Conservation (phyloP, 2,888 invertebrate genomes). For the Seira ritae region DNA sequence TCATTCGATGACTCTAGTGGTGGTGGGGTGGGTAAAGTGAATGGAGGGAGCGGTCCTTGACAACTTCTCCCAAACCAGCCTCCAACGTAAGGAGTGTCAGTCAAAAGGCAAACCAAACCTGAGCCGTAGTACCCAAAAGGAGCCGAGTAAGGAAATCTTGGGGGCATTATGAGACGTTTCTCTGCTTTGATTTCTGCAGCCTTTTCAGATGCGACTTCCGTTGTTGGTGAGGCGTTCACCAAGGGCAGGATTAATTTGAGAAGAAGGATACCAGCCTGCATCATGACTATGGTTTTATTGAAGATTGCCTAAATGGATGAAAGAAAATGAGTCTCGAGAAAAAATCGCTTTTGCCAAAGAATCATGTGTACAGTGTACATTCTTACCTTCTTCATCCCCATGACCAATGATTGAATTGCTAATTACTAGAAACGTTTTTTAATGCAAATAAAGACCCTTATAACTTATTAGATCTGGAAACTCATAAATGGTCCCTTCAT, state of each 20-base stretch:
- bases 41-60: no score
- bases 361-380: no score
- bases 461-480: no score
- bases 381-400: no score
- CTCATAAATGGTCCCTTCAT: no score
- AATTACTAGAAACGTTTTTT: no score
- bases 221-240: no score
- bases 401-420: no score
- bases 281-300: neutral
- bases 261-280: neutral
- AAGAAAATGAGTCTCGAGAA: neutral
- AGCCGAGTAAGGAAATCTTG: slow-evolving; percentile 14
- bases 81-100: slow-evolving; percentile 27
- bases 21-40: no score
- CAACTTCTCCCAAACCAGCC: slow-evolving; percentile 36
- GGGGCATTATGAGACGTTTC: slow-evolving; percentile 25
- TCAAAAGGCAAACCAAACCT: slow-evolving; percentile 18
- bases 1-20: no score
- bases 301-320: neutral
- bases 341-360: neutral
- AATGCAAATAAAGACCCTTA: no score
- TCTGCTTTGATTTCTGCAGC: neutral
- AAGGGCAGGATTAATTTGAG: neutral
- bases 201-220: neutral
- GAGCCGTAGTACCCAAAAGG: slow-evolving; percentile 26